These are phyloP conservation scores for Amphiprion ocellaris DNA, from an alignment of 2,113 vertebrate species.

Conservation along the genomic window DNA sequence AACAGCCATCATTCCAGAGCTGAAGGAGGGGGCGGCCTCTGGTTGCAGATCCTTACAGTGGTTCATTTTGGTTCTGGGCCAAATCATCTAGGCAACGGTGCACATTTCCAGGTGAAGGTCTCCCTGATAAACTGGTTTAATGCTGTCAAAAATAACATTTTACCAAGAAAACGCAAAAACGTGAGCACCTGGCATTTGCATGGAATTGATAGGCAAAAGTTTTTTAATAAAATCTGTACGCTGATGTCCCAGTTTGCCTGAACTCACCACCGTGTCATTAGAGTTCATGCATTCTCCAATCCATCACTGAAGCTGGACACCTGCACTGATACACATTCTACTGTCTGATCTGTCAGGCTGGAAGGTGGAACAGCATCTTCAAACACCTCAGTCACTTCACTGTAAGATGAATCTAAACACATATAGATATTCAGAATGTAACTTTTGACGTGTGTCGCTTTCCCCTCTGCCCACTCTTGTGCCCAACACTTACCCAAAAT, in stretches of 20 bases:
- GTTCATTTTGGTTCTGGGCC: not conserved
- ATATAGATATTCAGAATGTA: not conserved
- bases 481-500: constrained; percentile 72
- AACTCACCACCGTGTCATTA: not conserved
- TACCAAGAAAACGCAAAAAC: not conserved
- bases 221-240: not conserved
- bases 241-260: constrained; percentile 24
- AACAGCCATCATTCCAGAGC: not conserved
- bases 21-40: not conserved
- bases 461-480: constrained; percentile 15
- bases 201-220: not conserved
- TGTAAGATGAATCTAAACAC: not conserved
- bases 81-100: not conserved
- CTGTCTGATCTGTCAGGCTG: constrained; percentile 6
- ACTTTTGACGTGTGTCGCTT: not conserved
- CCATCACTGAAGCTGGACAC: constrained; percentile 25
- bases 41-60: not conserved
- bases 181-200: not conserved
- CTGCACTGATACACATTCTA: constrained; percentile 1
- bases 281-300: constrained; percentile 14
- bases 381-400: constrained; percentile 1
- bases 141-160: not conserved
- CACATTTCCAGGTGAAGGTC: not conserved
- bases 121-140: not conserved
- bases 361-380: constrained; percentile 15